Base-by-base conservation (phyloP, 2,888 invertebrate genomes). In the Heliothis peltigera region DNA sequence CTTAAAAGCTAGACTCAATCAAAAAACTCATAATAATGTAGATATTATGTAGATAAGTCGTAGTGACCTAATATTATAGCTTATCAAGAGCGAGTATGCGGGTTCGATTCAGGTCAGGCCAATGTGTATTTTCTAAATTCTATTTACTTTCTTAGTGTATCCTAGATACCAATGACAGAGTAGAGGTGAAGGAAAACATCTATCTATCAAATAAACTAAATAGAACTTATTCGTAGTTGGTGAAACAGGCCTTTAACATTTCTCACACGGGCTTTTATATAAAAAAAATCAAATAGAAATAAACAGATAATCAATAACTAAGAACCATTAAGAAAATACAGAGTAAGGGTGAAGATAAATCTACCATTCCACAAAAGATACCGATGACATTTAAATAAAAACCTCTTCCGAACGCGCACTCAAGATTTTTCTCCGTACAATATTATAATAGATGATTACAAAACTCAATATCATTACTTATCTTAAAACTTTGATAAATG, bases 401-500 rank as follows among this genome's bases (percentile, higher is more conserved):
- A 49, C 35, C 0, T 15, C 59, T 61, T 18, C 7, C 35, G 32
- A 53, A 47, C 54, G 17, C 60, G 62, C 56, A 58, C 28, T 48
- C 60, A 59, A 48, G 28, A 64, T 54, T 70, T 68, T 64, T 57
- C 19, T 62, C 64, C 64, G 49, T 25, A 65, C 53, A 52, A 8
- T 52, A 62, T 71, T 60, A 77, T 69, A 56, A 64, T 77, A 69
- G 72, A 72, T 62, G 66, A 69, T 54, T 54, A 44, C 60, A 51
- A 54, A 64, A 65, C 55, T 77, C 83, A 75, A 81, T 81, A 80
- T 77, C 80, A 83, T 82, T 81, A 83, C 81, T 81, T 77, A 71
- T 65, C 65, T 83, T 81, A 74, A 85, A 85, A 83, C 83, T 80
- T 84, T 87, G 85, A 87, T 86, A 86, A 87, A 88, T 85, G 77